Evolutionary conservation across 2,888 invertebrate species (phyloP), one percentile per base, ranked within the genome.

Genomic region (Leptinotarsa rubiginosa): DNA sequence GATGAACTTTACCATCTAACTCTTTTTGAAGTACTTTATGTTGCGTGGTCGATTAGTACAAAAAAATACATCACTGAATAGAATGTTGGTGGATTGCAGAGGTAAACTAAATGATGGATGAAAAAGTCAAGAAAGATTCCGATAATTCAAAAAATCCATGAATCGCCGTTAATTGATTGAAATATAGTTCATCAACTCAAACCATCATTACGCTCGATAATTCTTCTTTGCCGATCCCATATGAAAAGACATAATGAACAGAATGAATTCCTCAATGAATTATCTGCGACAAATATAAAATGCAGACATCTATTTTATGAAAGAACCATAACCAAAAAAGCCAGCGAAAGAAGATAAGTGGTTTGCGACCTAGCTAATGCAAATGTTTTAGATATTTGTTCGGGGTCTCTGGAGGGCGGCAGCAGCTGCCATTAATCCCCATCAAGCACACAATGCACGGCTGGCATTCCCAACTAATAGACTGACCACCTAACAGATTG

Each of bases 401-500:
- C 81, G 81, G 81, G 83, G 83, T 80, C 84, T 82, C 79, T 78
- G 81, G 83, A 83, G 84, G 82, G 81, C 80, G 72, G 70, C 75
- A 74, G 78, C 77, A 73, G 69, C 75, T 73, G 79, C 83, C 85
- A 86, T 86, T 86, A 85, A 85, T 86, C 81, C 85, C 83, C 86
- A 84, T 86, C 86, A 85, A 79, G 81, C 73, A 80, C 82, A 86
- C 86, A 86, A 86, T 86, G 84, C 85, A 80, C 82, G 79, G 82
- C 85, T 83, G 83, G 84, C 86, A 86, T 86, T 86, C 86, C 81
- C 84, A 83, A 84, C 86, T 86, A 86, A 86, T 86, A 86, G 85
- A 86, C 84, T 83, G 85, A 84, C 85, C 85, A 85, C 85, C 86
- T 84, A 85, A 86, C 85, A 85, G 85, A 86, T 86, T 86, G 84